These are phyloP conservation scores for Macrotus californicus DNA, from an alignment of 2,113 vertebrate species.

Conservation along the genomic window DNA sequence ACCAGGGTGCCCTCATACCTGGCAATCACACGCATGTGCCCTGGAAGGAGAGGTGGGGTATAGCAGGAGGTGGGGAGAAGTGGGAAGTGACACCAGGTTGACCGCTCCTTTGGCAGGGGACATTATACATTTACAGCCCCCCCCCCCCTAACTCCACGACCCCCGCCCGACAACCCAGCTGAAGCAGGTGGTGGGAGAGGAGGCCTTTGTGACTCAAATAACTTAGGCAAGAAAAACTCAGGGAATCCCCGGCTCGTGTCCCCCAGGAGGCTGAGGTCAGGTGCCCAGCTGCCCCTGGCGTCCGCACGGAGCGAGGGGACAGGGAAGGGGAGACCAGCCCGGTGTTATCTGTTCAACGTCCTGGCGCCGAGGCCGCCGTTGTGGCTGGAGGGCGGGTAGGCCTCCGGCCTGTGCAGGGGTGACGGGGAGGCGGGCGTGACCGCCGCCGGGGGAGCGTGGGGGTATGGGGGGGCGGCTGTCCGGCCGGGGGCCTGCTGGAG, in stretches of 20 bases:
- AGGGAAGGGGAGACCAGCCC: neutral
- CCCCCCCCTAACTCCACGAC: neutral
- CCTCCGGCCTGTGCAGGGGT: constrained; percentile 82
- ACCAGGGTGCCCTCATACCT: neutral
- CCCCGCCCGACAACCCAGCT: neutral
- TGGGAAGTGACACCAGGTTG: neutral
- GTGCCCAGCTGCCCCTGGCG: neutral
- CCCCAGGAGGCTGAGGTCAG: constrained; percentile 25
- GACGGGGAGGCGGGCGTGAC: constrained; percentile 81
- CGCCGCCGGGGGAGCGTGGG: constrained; percentile 68
- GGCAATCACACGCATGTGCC: neutral
- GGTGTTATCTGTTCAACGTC: constrained; percentile 96
- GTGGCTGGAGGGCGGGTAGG: constrained; percentile 83
- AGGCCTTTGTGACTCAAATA: constrained; percentile 69
- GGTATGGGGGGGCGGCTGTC: constrained; percentile 59
- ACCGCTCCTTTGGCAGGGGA: neutral
- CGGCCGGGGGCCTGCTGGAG: constrained; percentile 84
- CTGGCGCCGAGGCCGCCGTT: constrained; percentile 91
- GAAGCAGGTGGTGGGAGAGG: neutral
- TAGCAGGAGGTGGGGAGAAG: neutral
- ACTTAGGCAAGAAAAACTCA: constrained; percentile 65
- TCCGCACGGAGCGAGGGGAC: neutral
- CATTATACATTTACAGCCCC: neutral
- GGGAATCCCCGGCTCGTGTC: constrained; percentile 20
- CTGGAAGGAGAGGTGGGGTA: neutral